A percentile compares a stretch with the other conserved stretches of the same genome.
Conservation (phyloP, 1,140 invertebrate genomes). For the Homarus americanus region DNA sequence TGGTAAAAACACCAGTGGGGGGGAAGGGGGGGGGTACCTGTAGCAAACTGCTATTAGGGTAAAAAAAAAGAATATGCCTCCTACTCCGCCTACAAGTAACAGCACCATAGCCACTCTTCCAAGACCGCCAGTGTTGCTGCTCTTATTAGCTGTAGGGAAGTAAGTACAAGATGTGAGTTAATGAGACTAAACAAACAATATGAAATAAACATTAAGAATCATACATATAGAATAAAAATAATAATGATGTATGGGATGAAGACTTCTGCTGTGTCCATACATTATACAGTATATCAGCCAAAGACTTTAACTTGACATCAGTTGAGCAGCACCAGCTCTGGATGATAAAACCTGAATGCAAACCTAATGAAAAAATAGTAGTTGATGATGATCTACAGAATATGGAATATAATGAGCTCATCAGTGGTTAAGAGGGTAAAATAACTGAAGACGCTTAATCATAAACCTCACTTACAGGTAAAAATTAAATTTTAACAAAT, state of each 20-base stretch:
- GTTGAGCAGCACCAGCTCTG: constrained; percentile 20
- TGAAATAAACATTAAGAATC: constrained; percentile 25
- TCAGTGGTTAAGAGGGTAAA: too few relatives aligned
- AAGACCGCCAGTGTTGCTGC: constrained; percentile 86
- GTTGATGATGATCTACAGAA: not conserved
- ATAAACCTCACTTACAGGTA: too few relatives aligned
- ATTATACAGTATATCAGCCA: constrained; percentile 13
- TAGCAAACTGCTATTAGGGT: constrained; percentile 96
- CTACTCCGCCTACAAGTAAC: constrained; percentile 94
- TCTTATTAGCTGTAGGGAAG: constrained; percentile 77
- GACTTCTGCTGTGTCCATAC: constrained; percentile 11
- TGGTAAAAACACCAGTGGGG: constrained; percentile 45
- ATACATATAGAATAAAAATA: constrained; percentile 12
- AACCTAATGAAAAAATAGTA: not conserved
- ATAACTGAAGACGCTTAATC: too few relatives aligned
- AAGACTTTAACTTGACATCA: not conserved
- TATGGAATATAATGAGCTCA: not conserved
- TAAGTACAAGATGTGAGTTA: constrained; percentile 80
- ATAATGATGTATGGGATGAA: not conserved
- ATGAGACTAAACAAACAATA: constrained; percentile 53
- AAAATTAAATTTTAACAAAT: not conserved
- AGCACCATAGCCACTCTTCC: constrained; percentile 93
- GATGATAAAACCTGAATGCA: constrained; percentile 18
- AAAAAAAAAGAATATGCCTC: constrained; percentile 95
- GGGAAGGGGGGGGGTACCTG: constrained; percentile 84